Base-by-base conservation (phyloP, 2,113 vertebrate genomes). In the Ia io region DNA sequence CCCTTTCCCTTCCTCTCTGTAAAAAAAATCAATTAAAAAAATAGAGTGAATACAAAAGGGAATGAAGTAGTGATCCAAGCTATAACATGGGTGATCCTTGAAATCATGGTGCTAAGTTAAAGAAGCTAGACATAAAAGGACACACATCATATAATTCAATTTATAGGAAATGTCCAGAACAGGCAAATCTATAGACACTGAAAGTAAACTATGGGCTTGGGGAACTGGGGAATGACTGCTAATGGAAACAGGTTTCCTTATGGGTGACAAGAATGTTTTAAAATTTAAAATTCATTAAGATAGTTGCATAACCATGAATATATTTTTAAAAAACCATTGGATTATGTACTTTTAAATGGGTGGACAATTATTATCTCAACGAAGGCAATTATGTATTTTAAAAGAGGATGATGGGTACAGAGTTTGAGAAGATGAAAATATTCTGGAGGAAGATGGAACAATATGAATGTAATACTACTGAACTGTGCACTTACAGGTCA, bases 71-170 rank as follows among this genome's bases (percentile, higher is more conserved):
- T 74, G 65, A 16, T 63, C 79, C 17, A 82, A 2, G 6, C n/a
- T 67, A 35, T 4, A 42, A 61, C 44, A 53, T 17, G 23, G 35
- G 22, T 71, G 63, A 82, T 28, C 78, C 73, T 85, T 53, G 35
- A 49, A 95, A 90, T 76, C 53, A 37, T 37, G 18, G 56, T 78
- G 44, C 63, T 89, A 76, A 37, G 22, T 23, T 23, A 78, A 53
- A 95, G 47, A 93, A 85, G 16, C n/a, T 67, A 73, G 69, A 65
- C 70, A 53, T 53, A 51, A 74, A 95, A 93, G n/a, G 67, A 17
- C 69, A 93, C 25, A 61, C 42, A 47, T 51, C 53, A 3, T 59
- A 35, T 61, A 87, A 82, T 44, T 85, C 30, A 30, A 35, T 63
- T 80, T 86, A 82, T 14, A 20, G 49, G 18, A 87, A 83, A 86